phyloP scores from a whole-genome alignment of 2,113 vertebrate genomes.

The Apodemus sylvaticus region DNA sequence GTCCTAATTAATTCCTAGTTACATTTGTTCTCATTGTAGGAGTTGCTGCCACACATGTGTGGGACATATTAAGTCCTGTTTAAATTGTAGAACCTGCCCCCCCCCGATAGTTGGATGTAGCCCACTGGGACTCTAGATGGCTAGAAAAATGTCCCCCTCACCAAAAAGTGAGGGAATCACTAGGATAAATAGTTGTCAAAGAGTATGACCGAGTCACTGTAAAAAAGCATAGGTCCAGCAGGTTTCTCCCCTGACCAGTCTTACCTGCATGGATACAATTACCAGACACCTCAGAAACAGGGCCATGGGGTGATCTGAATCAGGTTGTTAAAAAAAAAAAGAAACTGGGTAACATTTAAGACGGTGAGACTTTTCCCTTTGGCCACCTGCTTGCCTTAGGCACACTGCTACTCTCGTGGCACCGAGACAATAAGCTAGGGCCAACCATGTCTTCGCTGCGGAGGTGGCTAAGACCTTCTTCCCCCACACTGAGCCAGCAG shows the following conservation, averaged over 20 bases:
- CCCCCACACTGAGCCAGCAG: background rate
- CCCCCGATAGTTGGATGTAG: background rate
- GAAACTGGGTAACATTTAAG: background rate
- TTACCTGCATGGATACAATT: background rate
- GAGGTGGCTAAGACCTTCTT: background rate
- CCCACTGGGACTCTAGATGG: background rate
- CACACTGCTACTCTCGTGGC: too few species aligned
- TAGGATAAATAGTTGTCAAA: background rate
- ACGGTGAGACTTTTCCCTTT: background rate
- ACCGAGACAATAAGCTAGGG: background rate
- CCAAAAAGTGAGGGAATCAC: background rate
- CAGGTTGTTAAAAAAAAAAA: background rate
- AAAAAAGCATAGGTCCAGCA: background rate
- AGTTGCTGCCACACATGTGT: background rate
- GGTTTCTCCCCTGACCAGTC: background rate
- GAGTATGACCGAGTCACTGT: background rate
- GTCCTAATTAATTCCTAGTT: background rate
- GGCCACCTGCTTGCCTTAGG: background rate
- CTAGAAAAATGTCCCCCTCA: background rate
- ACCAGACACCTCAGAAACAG: background rate
- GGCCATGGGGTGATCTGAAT: background rate
- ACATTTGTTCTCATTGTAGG: background rate
- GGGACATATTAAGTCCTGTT: background rate
- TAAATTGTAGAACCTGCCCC: background rate
- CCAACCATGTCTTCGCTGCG: background rate